A percentile compares a stretch with the other conserved stretches of the same genome.
phyloP scores from a whole-genome alignment of 1,140 invertebrate genomes.

The Druon quercuslanigerum region DNA sequence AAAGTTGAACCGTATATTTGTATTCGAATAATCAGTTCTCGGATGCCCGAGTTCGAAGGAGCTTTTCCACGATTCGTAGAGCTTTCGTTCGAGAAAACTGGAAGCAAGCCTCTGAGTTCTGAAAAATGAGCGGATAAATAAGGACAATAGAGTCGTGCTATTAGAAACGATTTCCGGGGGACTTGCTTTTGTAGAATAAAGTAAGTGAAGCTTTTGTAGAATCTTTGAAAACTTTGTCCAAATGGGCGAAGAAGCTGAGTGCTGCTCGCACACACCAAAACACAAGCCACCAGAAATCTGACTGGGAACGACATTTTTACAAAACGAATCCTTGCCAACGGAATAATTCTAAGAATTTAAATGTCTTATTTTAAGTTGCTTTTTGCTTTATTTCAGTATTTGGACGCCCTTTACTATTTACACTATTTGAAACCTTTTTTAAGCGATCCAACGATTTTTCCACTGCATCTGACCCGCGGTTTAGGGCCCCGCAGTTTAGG shows the following conservation, averaged over 20 bases:
- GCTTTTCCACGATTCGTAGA: constrained; percentile 10
- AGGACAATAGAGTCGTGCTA: constrained; percentile 10
- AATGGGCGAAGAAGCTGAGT: not conserved
- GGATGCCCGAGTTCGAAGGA: not conserved
- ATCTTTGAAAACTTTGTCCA: constrained; percentile 10
- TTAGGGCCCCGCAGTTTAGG: too few relatives aligned
- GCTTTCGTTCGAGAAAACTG: constrained; percentile 29
- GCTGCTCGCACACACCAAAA: not conserved
- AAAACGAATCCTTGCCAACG: not conserved
- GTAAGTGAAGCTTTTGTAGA: not conserved
- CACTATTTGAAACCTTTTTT: too few relatives aligned
- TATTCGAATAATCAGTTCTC: constrained; percentile 9
- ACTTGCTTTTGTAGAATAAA: constrained; percentile 3
- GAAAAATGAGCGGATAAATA: constrained; percentile 36
- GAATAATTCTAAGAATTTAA: not conserved
- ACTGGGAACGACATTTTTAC: not conserved
- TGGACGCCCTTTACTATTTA: too few relatives aligned
- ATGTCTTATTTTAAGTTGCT: not conserved
- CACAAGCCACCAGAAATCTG: not conserved
- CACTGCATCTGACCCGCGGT: too few relatives aligned
- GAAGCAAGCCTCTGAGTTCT: constrained; percentile 29
- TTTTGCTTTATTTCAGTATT: not conserved
- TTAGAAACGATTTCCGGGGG: constrained; percentile 8
- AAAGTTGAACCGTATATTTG: not conserved
- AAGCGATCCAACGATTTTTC: too few relatives aligned